phyloP scores from a whole-genome alignment of 2,888 invertebrate species.

The Cordylochernes scorpioides region DNA sequence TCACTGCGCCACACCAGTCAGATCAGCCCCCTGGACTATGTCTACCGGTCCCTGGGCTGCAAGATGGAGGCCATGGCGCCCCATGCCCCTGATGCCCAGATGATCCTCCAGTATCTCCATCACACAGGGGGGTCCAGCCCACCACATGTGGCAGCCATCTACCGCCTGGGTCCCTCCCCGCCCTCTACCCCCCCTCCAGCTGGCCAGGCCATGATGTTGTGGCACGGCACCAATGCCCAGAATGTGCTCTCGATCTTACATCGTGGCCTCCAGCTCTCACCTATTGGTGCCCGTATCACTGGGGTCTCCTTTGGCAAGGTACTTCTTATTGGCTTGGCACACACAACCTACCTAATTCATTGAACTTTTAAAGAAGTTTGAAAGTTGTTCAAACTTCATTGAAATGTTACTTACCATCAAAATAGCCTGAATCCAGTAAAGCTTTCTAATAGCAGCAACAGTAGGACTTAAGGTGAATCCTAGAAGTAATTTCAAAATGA shows the following conservation, averaged over 20 bases:
- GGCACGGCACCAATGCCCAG: slow-evolving; percentile 27
- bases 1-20: slow-evolving; percentile 21
- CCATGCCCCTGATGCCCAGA: slow-evolving; percentile 23
- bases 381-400: neutral
- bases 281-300: slow-evolving; percentile 21
- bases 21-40: slow-evolving; percentile 25
- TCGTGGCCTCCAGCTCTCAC: slow-evolving; percentile 25
- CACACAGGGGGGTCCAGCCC: slow-evolving; percentile 19
- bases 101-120: slow-evolving; percentile 26
- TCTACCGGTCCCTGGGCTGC: slow-evolving; percentile 24
- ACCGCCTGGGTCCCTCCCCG: too few species aligned
- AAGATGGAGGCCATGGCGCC: slow-evolving; percentile 21
- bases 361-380: neutral
- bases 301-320: slow-evolving; percentile 25
- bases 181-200: too few species aligned
- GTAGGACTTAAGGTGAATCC: too few species aligned
- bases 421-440: too few species aligned
- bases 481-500: too few species aligned
- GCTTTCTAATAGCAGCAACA: too few species aligned
- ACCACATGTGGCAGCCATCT: slow-evolving; percentile 14
- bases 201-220: slow-evolving; percentile 21
- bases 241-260: slow-evolving; percentile 27
- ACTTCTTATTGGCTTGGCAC: slow-evolving; percentile 1
- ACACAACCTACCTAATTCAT: slow-evolving; percentile 1
- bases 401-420: neutral